Conservation (phyloP, 2,113 vertebrate genomes). For the Nettapus auritus region DNA sequence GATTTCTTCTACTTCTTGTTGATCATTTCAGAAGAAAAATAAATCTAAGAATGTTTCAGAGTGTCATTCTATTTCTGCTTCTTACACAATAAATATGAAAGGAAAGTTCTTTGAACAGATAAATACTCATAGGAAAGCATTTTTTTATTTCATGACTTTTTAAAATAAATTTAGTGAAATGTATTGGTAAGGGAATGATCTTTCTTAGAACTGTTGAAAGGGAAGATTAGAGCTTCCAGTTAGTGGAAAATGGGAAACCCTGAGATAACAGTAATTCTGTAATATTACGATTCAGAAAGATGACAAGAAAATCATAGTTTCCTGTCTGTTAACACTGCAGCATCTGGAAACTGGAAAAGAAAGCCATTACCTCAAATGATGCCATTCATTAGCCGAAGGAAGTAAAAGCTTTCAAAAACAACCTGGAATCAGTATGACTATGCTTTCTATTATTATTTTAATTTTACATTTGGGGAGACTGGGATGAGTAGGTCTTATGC, state of each 20-base stretch:
- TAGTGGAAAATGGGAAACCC: neutral
- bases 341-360: neutral
- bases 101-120: neutral
- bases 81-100: neutral
- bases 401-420: neutral
- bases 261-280: neutral
- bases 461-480: neutral
- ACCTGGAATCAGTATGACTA: neutral
- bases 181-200: neutral
- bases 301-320: neutral
- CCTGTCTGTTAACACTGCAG: neutral
- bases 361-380: neutral
- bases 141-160: neutral
- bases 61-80: neutral
- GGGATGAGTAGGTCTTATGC: neutral
- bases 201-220: neutral
- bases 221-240: neutral
- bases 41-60: neutral
- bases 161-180: neutral
- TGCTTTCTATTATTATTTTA: neutral
- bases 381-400: neutral
- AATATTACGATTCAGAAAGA: neutral
- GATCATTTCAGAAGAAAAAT: neutral
- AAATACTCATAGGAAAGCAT: neutral
- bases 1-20: neutral